Evolutionary conservation across 1,140 invertebrate species (phyloP), one percentile per base, ranked within the genome.

Genomic region (Heliconius melpomene): DNA sequence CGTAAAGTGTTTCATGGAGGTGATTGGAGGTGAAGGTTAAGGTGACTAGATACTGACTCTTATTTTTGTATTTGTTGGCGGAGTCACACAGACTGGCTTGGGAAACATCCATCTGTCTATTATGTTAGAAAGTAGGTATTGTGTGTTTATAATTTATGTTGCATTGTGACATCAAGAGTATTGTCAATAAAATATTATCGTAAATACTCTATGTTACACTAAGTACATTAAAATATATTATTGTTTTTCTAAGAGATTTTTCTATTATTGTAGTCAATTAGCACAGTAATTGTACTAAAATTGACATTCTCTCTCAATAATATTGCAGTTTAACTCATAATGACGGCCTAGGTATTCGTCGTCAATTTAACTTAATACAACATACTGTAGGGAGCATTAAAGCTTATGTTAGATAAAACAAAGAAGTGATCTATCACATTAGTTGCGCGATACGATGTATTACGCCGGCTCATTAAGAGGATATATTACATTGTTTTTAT

Each of bases 371-470:
- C 60, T 29, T 26, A 29, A 66, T 66, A 23, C n/a, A 23, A 60
- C n/a, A 5, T 16, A 16, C 54, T n/a, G 13, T 54, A 23, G 54
- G n/a, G 26, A 66, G 9, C 60, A 16, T 66, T 29, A 29, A 11
- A 29, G 60, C 26, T 26, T 66, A 16, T 66, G 3, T 66, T 26
- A 66, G 23, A 66, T 66, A 26, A 26, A 66, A 66, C 60, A 66
- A 66, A 66, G 60, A 29, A 66, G 60, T 29, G 60, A 66, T 66
- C 60, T 66, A 66, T 66, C 60, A 66, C 60, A 66, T 66, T 66
- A 66, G 60, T 66, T 66, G 16, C 60, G 60, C 60, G 60, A 66
- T n/a, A 29, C 60, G 11, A 26, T 66, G 13, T 66, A 66, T 29
- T 29, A 66, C 26, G 60, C 29, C 29, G 29, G 23, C 23, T 66